Percentiles rank a stretch among this genome's conserved stretches.
Evolutionary conservation across 2,888 invertebrate genomes (phyloP).

Genomic region (Pinctada fucata): DNA sequence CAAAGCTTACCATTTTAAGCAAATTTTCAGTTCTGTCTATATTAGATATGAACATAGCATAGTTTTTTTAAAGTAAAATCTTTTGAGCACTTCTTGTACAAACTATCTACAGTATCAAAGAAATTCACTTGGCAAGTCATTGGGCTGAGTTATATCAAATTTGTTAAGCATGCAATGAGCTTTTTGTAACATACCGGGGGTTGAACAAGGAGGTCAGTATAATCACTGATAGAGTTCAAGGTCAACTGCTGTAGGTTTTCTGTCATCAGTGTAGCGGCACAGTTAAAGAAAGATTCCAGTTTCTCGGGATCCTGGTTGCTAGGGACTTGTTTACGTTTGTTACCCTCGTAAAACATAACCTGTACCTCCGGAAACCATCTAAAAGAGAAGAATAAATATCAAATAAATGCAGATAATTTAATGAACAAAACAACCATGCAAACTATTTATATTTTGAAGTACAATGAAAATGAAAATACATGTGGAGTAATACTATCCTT

Average conservation of each 20-base stretch:
- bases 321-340: slow-evolving; percentile 76
- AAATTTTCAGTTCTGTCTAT: too few relatives aligned
- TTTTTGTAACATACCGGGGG: slow-evolving; percentile 81
- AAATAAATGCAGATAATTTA: neutral
- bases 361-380: slow-evolving; percentile 77
- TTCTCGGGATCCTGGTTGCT: slow-evolving; percentile 80
- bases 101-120: too few relatives aligned
- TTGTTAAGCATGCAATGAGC: too few relatives aligned
- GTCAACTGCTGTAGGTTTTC: slow-evolving; percentile 90
- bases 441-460: neutral
- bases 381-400: slow-evolving; percentile 14
- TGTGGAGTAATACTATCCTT: too few relatives aligned
- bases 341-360: slow-evolving; percentile 77
- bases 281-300: slow-evolving; percentile 89
- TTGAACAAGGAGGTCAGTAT: slow-evolving; percentile 86
- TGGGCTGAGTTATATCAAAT: too few relatives aligned
- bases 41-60: too few relatives aligned
- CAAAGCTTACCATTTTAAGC: too few relatives aligned
- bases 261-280: slow-evolving; percentile 91
- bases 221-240: slow-evolving; percentile 87
- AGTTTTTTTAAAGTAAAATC: too few relatives aligned
- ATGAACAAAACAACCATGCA: neutral
- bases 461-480: too few relatives aligned
- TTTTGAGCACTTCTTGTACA: too few relatives aligned
- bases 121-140: too few relatives aligned